Evolutionary conservation across 2,888 invertebrate species (phyloP), one percentile per base, ranked within the genome.

Genomic region (Aelia acuminata): DNA sequence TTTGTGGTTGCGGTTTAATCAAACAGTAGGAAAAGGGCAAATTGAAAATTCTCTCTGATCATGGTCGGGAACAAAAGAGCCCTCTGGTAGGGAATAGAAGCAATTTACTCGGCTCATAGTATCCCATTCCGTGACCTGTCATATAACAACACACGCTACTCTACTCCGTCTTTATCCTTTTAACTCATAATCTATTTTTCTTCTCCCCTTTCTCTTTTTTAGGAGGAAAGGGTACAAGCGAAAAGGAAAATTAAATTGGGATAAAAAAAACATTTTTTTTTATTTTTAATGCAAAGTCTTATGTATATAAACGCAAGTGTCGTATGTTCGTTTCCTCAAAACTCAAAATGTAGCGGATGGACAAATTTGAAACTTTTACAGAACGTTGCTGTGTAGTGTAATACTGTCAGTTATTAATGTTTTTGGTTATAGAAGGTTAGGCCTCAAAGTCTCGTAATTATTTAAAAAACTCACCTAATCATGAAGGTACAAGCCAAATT

Each of bases 41-140:
- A 80, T 80, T 80, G 80, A 47, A 80, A 80, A 80, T 80, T 80
- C 80, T n/a, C 43, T 80, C 80, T 80, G 80, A 80, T 80, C n/a
- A 80, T 0, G 3, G 11, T 3, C 3, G n/a, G 43, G 20, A 80
- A 80, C 80, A 80, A 80, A 80, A 47, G 80, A 7, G 43, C 43
- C 26, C 75, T 11, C 43, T 80, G 80, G 43, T 80, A 80, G 80
- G n/a, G 43, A 47, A 80, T 47, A 80, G 80, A 47, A n/a, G 80
- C 80, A 80, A 80, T 80, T 80, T 80, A n/a, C 43, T 22, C 35
- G 8, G 43, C 80, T 80, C 80, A 80, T 22, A n/a, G 43, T n/a
- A 1, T 10, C 43, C 43, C n/a, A 22, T 39, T 80, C n/a, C 80
- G 80, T 80, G 80, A 80, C 80, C 80, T n/a, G 80, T 47, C 43